Evolutionary conservation across 1,140 invertebrate genomes (phyloP).

Genomic region (Eumaeus atala): DNA sequence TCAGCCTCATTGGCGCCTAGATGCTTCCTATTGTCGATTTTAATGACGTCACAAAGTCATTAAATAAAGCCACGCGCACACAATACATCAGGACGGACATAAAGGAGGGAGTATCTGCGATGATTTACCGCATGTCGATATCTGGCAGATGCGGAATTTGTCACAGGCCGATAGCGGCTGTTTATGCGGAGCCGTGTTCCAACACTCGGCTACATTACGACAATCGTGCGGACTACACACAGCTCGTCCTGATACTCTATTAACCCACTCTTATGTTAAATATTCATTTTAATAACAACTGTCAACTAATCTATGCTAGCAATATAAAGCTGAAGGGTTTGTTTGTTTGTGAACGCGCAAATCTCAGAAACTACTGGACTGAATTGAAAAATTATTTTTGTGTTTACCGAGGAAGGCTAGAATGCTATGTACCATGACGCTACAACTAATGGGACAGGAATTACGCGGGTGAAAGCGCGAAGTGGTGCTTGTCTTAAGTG

Average conservation of each 20-base stretch:
- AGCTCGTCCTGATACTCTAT: slow-evolving; percentile 11
- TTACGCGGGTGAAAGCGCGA: too few relatives aligned
- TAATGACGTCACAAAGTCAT: slow-evolving; percentile 13
- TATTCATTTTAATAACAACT: too few relatives aligned
- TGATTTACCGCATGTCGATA: slow-evolving; percentile 41
- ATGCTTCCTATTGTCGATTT: background rate
- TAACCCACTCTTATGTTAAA: background rate
- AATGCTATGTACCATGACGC: too few relatives aligned
- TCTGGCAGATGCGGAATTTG: slow-evolving; percentile 36
- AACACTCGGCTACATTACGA: slow-evolving; percentile 16
- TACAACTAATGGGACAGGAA: too few relatives aligned
- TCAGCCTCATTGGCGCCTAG: background rate
- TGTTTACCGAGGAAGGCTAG: too few relatives aligned
- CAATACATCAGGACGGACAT: slow-evolving; percentile 22
- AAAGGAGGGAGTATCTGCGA: slow-evolving; percentile 23
- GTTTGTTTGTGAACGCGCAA: too few relatives aligned
- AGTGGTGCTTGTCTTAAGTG: too few relatives aligned
- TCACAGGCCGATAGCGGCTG: slow-evolving; percentile 32
- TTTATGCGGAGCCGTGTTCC: slow-evolving; percentile 35
- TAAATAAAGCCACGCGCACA: slow-evolving; percentile 27
- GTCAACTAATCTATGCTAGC: too few relatives aligned
- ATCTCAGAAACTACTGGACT: too few relatives aligned
- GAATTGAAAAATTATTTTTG: too few relatives aligned
- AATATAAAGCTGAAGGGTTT: too few relatives aligned
- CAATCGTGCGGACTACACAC: slow-evolving; percentile 30